These are phyloP conservation scores for Turdus rufiventris DNA, from an alignment of 2,113 vertebrate species.

Conservation along the genomic window DNA sequence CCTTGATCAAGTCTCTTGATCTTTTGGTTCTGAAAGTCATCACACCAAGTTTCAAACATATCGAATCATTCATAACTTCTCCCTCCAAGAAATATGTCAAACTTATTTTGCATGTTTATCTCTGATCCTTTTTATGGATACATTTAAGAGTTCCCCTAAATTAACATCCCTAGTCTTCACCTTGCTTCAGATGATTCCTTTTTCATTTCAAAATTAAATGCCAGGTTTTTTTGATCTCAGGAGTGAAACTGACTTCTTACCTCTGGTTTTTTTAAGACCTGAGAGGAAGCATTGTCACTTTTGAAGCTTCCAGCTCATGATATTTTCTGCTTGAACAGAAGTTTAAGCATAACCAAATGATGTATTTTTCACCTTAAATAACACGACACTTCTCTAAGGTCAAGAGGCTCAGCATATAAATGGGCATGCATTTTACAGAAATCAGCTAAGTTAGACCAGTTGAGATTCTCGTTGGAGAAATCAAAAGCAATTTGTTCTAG, in stretches of 20 bases:
- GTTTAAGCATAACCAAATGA: not conserved
- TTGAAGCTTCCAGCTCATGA: not conserved
- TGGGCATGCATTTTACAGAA: not conserved
- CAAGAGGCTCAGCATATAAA: not conserved
- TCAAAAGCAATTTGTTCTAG: not conserved
- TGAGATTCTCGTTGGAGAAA: not conserved
- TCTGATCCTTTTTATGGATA: not conserved
- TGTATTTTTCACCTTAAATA: not conserved
- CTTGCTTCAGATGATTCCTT: not conserved
- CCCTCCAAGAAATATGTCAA: not conserved
- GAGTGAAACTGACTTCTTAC: not conserved
- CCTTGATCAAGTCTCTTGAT: constrained; percentile 52
- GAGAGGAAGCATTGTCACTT: constrained; percentile 1
- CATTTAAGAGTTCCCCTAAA: not conserved
- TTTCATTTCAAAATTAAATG: constrained; percentile 12
- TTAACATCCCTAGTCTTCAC: not conserved
- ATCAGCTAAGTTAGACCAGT: not conserved
- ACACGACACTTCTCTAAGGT: not conserved
- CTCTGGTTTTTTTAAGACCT: not conserved
- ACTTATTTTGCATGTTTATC: constrained; percentile 11
- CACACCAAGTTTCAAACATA: not conserved
- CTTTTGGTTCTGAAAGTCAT: not conserved
- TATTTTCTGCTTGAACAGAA: not conserved
- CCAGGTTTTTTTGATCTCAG: not conserved
- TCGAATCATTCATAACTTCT: not conserved